Evolutionary conservation across 2,113 vertebrate genomes (phyloP).

Genomic region (Cheirogaleus medius): DNA sequence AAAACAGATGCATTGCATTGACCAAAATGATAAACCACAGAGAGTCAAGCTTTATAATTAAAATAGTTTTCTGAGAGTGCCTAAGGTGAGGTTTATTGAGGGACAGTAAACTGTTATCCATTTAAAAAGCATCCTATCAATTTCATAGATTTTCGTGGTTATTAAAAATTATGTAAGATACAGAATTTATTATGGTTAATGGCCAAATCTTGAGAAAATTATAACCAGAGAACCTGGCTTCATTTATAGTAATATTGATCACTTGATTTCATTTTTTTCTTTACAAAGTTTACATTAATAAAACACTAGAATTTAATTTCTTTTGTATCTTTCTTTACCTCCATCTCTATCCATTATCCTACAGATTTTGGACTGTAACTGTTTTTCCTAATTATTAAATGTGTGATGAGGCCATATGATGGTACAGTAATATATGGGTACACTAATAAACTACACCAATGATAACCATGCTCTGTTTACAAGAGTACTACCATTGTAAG

Average conservation of each 20-base stretch:
- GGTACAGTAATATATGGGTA: neutral
- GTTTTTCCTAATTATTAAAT: conserved; percentile 41
- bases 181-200: conserved; percentile 69
- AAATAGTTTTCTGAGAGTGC: conserved; percentile 67
- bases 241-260: conserved; percentile 72
- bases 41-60: conserved; percentile 68
- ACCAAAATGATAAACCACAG: conserved; percentile 76
- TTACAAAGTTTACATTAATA: conserved; percentile 68
- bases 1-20: conserved; percentile 55
- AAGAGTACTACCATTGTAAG: neutral
- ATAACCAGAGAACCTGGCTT: conserved; percentile 65
- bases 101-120: conserved; percentile 46
- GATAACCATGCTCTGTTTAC: neutral
- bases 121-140: conserved; percentile 72
- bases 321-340: conserved; percentile 57
- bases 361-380: conserved; percentile 50
- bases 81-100: conserved; percentile 73
- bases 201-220: conserved; percentile 72
- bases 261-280: conserved; percentile 56
- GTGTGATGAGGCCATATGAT: neutral
- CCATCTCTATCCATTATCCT: neutral
- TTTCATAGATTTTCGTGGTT: conserved; percentile 67
- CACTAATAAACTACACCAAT: neutral
- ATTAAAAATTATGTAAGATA: conserved; percentile 55
- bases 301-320: conserved; percentile 50